Evolutionary conservation across 2,113 vertebrate genomes (phyloP).

Genomic region (Sceloporus undulatus): DNA sequence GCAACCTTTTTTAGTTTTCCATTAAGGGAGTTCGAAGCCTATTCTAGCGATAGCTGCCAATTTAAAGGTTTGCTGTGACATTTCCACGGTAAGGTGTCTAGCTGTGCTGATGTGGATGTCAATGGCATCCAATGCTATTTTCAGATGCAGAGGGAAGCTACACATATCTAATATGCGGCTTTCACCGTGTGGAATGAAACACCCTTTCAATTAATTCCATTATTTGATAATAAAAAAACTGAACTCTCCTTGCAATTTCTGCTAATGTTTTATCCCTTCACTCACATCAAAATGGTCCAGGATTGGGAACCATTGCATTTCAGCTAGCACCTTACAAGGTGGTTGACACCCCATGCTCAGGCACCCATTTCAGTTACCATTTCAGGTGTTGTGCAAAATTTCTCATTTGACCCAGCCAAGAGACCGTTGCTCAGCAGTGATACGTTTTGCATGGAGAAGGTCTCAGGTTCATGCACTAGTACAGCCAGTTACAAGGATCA

Average conservation of each 20-base stretch:
- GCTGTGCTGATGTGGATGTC: neutral
- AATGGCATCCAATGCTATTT: neutral
- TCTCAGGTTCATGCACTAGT: no score
- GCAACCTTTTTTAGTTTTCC: neutral
- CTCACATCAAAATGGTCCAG: no score
- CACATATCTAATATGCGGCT: neutral
- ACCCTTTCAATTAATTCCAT: neutral
- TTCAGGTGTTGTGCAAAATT: no score
- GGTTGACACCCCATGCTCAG: no score
- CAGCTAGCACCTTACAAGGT: no score
- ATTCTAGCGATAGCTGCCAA: neutral
- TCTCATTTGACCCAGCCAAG: no score
- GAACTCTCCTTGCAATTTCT: neutral
- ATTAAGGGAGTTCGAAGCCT: neutral
- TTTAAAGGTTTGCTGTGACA: neutral
- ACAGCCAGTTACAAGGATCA: no score
- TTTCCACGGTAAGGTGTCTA: neutral
- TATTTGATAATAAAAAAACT: neutral
- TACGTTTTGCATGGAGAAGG: no score
- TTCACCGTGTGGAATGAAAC: neutral
- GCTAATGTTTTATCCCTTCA: neutral
- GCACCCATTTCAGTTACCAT: no score
- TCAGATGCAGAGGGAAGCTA: neutral
- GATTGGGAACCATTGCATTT: neutral
- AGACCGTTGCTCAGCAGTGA: no score